These are phyloP conservation scores for Spea multiplicata DNA, from an alignment of 2,113 vertebrate genomes.

Conservation along the genomic window DNA sequence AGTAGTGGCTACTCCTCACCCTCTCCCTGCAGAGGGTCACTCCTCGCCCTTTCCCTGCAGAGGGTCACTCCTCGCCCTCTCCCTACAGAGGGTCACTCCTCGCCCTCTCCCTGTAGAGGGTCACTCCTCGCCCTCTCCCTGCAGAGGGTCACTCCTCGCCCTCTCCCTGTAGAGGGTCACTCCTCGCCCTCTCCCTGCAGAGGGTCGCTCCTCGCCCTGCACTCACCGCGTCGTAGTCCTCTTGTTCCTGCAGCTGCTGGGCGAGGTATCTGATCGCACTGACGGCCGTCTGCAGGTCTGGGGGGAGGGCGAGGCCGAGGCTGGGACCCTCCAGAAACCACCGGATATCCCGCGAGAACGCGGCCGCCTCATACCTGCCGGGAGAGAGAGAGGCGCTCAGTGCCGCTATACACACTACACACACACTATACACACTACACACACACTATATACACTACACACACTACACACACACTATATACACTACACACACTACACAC, in stretches of 20 bases:
- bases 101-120: neutral
- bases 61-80: neutral
- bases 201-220: neutral
- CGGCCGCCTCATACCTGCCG: conserved; percentile 71
- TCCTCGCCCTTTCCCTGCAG: neutral
- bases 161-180: neutral
- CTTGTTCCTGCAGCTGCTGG: conserved; percentile 77
- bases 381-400: neutral
- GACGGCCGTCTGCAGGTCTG: conserved; percentile 76
- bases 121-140: neutral
- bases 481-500: no score
- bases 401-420: neutral
- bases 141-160: neutral
- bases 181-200: conserved; percentile 24
- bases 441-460: no score
- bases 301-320: conserved; percentile 67
- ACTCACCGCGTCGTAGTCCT: conserved; percentile 78
- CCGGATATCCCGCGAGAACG: conserved; percentile 68
- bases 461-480: no score
- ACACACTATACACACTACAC: no score
- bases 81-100: neutral
- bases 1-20: no score
- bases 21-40: neutral
- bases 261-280: conserved; percentile 80
- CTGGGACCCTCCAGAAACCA: conserved; percentile 77